A percentile compares a stretch with the other conserved stretches of the same genome.
phyloP scores from a whole-genome alignment of 2,797 vertebrate species.

The Sarcoramphus papa region DNA sequence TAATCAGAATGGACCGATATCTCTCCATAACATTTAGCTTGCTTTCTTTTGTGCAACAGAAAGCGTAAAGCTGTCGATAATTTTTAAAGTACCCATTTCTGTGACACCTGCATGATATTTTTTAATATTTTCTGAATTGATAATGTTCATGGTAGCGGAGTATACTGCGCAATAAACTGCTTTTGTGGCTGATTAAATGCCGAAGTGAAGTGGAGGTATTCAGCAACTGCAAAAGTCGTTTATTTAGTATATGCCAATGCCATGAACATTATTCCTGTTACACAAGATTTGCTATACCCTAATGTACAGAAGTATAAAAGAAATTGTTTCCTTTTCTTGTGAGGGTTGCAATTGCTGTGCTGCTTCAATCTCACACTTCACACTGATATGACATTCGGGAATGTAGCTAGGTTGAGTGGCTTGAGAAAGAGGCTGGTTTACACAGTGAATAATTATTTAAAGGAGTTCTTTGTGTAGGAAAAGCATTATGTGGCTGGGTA shows the following conservation, averaged over 20 bases:
- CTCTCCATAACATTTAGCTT: conserved; percentile 22
- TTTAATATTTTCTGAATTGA: conserved; percentile 75
- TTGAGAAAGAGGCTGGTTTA: conserved; percentile 11
- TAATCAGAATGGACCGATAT: background rate
- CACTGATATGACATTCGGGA: background rate
- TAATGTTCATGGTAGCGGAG: conserved; percentile 70
- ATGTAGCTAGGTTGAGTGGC: background rate
- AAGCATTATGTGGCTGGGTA: background rate
- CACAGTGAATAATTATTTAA: conserved; percentile 20
- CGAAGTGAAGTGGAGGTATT: conserved; percentile 67
- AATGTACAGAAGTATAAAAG: conserved; percentile 43
- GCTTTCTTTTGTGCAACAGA: conserved; percentile 8
- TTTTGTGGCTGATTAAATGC: conserved; percentile 77
- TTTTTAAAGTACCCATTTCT: conserved; percentile 39
- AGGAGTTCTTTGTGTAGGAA: background rate
- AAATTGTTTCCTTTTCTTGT: conserved; percentile 58
- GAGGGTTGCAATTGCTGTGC: conserved; percentile 11
- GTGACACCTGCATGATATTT: conserved; percentile 42
- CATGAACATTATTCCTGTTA: conserved; percentile 74
- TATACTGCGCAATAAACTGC: conserved; percentile 71
- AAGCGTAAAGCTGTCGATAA: conserved; percentile 8
- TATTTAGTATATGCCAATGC: conserved; percentile 70
- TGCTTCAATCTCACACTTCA: conserved; percentile 41
- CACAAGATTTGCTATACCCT: conserved; percentile 68
- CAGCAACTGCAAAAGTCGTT: conserved; percentile 66